Evolutionary conservation across 2,888 invertebrate species (phyloP), one percentile per base, ranked within the genome.

Genomic region (Metalampra italica): DNA sequence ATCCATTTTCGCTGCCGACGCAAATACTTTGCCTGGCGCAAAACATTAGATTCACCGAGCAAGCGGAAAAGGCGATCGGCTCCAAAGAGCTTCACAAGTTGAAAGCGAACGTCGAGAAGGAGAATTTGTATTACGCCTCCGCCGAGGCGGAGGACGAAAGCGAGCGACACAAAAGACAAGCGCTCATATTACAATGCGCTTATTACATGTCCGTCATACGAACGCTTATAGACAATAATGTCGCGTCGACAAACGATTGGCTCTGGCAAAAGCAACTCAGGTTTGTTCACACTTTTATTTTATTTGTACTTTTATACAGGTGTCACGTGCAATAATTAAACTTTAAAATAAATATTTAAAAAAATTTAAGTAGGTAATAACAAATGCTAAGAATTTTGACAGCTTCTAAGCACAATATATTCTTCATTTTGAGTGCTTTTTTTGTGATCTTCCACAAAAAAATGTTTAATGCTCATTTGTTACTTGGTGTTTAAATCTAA

Each of bases 261-360:
- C 88, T 92, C 44, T 99, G 99, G 99, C 95, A 96, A 78, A 96
- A 96, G 78, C 98, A 98, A 77, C 91, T 99, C 43, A 92, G 97
- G 92, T 94, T 77, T 55, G 13, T 32, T 43, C 45, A 7, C 13
- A 14, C 12, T 12, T 15, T 29, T 41, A 22, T 22, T 3, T 22
- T 22, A 3, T 22, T 22, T 22, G 22, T n/a, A 22, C 22, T 3
- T 22, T 22, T 22, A 15, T 39, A 11, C 22, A 36, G 14, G 36
- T 44, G 30, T 30, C 9, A 30, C 9, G 7, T 30, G 30, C n/a
- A n/a, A n/a, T n/a, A n/a, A n/a, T n/a, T n/a, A n/a, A n/a, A n/a
- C n/a, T n/a, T n/a, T n/a, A n/a, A n/a, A n/a, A n/a, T n/a, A n/a
- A n/a, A n/a, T n/a, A n/a, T n/a, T n/a, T n/a, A n/a, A n/a, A n/a